Evolutionary conservation across 30 jellyfish, hydroid and myxozoan species (phyloP).

Genomic region (Mastigias papua): DNA sequence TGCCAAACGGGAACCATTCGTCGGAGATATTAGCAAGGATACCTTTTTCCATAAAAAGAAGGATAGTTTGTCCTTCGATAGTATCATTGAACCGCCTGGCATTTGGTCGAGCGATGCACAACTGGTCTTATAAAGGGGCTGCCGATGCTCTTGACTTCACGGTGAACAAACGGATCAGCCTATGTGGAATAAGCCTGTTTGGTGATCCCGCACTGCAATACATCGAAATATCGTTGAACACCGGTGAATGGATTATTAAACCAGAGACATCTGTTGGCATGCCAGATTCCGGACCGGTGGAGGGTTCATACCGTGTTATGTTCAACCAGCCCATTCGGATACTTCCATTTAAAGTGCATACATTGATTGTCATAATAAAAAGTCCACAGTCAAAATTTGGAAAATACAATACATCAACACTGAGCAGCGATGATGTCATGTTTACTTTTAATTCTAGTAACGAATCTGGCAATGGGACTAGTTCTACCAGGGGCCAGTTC

Average conservation of each 20-base stretch:
- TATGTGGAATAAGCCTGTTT: slow-evolving; percentile 64
- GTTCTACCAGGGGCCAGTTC: slow-evolving; percentile 72
- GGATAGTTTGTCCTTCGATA: slow-evolving; percentile 58
- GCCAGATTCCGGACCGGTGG: slow-evolving; percentile 75
- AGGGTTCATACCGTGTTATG: slow-evolving; percentile 70
- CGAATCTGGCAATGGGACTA: slow-evolving; percentile 75
- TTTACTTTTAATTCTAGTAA: slow-evolving; percentile 65
- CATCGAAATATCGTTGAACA: slow-evolving; percentile 45
- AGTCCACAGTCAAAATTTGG: slow-evolving; percentile 74
- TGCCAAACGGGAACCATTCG: slow-evolving; percentile 46
- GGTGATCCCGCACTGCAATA: slow-evolving; percentile 74
- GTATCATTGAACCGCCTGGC: slow-evolving; percentile 52
- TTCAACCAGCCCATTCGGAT: slow-evolving; percentile 64
- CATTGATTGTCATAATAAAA: slow-evolving; percentile 46
- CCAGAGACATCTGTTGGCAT: slow-evolving; percentile 58
- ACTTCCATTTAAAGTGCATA: slow-evolving; percentile 63
- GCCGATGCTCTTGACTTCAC: slow-evolving; percentile 74
- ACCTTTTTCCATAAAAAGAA: slow-evolving; percentile 46
- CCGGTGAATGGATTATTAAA: slow-evolving; percentile 73
- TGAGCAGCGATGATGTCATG: slow-evolving; percentile 50
- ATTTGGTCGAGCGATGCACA: slow-evolving; percentile 66
- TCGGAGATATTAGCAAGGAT: slow-evolving; percentile 27
- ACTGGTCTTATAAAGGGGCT: slow-evolving; percentile 76
- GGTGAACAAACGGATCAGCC: slow-evolving; percentile 55
- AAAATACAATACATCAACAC: slow-evolving; percentile 59